phyloP scores from a whole-genome alignment of 2,888 invertebrate species.

The Drosophila formosana region DNA sequence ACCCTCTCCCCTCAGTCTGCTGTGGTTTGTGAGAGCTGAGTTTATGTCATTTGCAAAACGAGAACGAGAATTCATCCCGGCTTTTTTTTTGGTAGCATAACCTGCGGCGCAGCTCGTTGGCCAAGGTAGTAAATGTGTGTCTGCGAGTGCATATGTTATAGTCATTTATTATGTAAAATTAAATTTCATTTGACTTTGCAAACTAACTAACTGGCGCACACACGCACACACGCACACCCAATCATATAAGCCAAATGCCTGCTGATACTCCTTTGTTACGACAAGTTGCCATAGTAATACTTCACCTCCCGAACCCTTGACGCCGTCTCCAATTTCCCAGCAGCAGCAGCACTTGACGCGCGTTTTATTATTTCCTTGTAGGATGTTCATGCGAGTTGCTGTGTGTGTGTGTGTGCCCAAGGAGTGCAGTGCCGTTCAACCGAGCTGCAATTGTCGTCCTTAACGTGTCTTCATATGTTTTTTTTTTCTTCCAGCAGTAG shows the following conservation, averaged over 20 bases:
- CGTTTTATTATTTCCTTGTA: conserved; percentile 48
- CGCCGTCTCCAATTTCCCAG: conserved; percentile 1
- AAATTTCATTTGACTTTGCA: conserved; percentile 63
- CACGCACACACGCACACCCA: too few relatives aligned
- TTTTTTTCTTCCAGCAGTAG: conserved; percentile 20
- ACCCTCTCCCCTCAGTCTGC: background rate
- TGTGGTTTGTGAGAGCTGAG: conserved; percentile 15
- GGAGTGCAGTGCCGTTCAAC: conserved; percentile 38
- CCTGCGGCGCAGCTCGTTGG: conserved; percentile 45
- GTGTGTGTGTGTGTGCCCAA: conserved; percentile 3
- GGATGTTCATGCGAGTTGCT: conserved; percentile 30
- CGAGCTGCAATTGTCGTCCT: conserved; percentile 35
- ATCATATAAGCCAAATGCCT: conserved; percentile 1
- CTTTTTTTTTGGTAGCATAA: conserved; percentile 41
- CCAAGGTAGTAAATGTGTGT: conserved; percentile 49
- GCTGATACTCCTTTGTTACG: conserved; percentile 38
- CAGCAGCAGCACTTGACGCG: conserved; percentile 47
- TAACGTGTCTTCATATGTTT: conserved; percentile 55
- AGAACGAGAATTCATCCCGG: conserved; percentile 14
- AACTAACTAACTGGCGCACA: conserved; percentile 32
- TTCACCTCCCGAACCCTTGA: conserved; percentile 4
- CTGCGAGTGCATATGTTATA: conserved; percentile 45
- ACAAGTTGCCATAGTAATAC: conserved; percentile 28
- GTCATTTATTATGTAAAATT: conserved; percentile 68
- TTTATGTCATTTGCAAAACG: conserved; percentile 53